These are phyloP conservation scores for Epistrophe grossulariae DNA, from an alignment of 2,888 invertebrate species.

Conservation along the genomic window DNA sequence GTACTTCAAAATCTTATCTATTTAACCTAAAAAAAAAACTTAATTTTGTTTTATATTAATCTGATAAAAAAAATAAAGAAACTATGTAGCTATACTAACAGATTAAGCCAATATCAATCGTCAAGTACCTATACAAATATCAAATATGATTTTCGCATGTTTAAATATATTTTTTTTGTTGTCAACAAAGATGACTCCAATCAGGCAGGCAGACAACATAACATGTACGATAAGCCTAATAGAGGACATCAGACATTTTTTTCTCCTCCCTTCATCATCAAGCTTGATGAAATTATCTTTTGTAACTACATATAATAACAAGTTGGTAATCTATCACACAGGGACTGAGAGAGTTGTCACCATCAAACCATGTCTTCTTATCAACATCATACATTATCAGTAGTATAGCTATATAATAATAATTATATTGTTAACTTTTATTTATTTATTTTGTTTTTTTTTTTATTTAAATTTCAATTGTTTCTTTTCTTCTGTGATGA, in stretches of 20 bases:
- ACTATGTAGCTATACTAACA: neutral
- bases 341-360: conserved; percentile 13
- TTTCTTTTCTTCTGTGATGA: conserved; percentile 35
- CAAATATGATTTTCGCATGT: neutral
- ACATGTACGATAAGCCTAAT: conserved; percentile 5
- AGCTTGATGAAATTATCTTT: conserved; percentile 10
- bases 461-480: conserved; percentile 29
- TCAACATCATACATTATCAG: conserved; percentile 54
- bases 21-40: neutral
- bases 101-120: conserved; percentile 20
- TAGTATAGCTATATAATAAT: neutral
- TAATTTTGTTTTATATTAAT: conserved; percentile 1
- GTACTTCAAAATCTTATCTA: conserved; percentile 11
- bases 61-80: neutral
- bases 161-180: neutral
- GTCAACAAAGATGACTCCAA: conserved; percentile 6
- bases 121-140: neutral
- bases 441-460: neutral
- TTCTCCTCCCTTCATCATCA: neutral
- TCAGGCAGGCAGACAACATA: neutral
- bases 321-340: neutral
- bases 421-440: conserved; percentile 17
- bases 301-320: neutral
- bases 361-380: conserved; percentile 41
- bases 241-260: conserved; percentile 5